Base-by-base conservation (phyloP, 2,797 vertebrate genomes). In the Paedocypris micromegethes region DNA sequence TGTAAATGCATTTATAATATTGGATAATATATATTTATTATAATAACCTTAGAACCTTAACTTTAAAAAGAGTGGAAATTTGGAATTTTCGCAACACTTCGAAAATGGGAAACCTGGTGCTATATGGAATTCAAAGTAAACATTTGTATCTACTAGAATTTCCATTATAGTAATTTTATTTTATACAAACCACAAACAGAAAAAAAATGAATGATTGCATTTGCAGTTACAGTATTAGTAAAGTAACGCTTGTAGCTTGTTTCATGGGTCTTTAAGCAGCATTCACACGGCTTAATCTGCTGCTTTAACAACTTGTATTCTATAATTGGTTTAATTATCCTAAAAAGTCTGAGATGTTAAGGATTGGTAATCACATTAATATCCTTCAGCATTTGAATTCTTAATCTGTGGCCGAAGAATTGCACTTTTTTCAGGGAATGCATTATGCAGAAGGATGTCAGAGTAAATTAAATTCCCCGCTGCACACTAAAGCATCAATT, bases 401-500 rank as follows among this genome's bases (percentile, higher is more conserved):
- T 85, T 83, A 86, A 94, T 92, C 90, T 89, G 89, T 90, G 91
- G 93, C 87, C 87, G 90, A 91, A 89, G 51, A 70, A 94, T 94
- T 92, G 88, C 93, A 88, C 87, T 88, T 94, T 95, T 95, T 94
- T 93, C 93, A 91, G 93, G 78, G 94, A 94, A 93, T 90, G 91
- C 90, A 97, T 98, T 97, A 94, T 97, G 87, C 90, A 90, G 90
- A 85, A 89, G 89, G 92, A 93, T 97, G 95, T 98, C 93, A 90
- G 91, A 92, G 94, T 95, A 98, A 98, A 98, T 98, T 98, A 96
- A 97, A 97, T 98, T 94, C 91, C 92, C 91, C 91, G 90, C 89
- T 88, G 90, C 93, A 93, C 93, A 95, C 93, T 93, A 95, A 97
- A 94, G 94, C 94, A 96, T 96, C 95, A 95, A 97, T 98, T 98